These are phyloP conservation scores for Ommatoiulus sabulosus DNA, from an alignment of 2,888 invertebrate species.

Conservation along the genomic window DNA sequence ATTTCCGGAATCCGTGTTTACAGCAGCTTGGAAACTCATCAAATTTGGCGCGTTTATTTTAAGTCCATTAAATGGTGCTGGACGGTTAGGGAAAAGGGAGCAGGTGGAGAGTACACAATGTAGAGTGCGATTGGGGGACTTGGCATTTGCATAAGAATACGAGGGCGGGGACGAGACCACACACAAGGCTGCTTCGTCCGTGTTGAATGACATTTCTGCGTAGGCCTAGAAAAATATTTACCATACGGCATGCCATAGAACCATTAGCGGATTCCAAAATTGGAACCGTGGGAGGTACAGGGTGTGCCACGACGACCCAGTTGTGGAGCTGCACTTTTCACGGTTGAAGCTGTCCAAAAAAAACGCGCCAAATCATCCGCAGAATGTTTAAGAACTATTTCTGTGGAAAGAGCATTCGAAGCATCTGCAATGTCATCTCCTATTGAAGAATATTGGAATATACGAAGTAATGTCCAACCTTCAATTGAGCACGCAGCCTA, in stretches of 20 bases:
- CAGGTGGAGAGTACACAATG: neutral
- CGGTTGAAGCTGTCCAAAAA: neutral
- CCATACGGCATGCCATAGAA: neutral
- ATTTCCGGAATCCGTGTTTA: neutral
- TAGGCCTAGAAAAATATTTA: constrained; percentile 35
- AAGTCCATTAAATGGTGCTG: constrained; percentile 28
- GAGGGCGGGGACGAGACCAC: constrained; percentile 38
- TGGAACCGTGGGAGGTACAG: constrained; percentile 30
- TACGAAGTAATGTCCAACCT: too few species aligned
- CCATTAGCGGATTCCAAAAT: neutral
- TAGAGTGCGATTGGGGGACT: neutral
- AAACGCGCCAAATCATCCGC: neutral
- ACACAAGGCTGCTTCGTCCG: neutral
- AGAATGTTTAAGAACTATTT: neutral
- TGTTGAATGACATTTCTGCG: constrained; percentile 30
- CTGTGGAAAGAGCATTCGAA: neutral
- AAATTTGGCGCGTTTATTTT: constrained; percentile 1
- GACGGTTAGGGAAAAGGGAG: constrained; percentile 9
- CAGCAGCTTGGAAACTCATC: constrained; percentile 20
- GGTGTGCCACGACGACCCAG: neutral
- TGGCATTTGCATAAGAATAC: constrained; percentile 12
- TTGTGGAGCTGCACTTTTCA: neutral
- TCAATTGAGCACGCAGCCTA: too few species aligned
- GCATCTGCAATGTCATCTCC: too few species aligned
- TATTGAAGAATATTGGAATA: too few species aligned